phyloP scores from a whole-genome alignment of 1,140 invertebrate genomes.

The Pseudoatta argentina region DNA sequence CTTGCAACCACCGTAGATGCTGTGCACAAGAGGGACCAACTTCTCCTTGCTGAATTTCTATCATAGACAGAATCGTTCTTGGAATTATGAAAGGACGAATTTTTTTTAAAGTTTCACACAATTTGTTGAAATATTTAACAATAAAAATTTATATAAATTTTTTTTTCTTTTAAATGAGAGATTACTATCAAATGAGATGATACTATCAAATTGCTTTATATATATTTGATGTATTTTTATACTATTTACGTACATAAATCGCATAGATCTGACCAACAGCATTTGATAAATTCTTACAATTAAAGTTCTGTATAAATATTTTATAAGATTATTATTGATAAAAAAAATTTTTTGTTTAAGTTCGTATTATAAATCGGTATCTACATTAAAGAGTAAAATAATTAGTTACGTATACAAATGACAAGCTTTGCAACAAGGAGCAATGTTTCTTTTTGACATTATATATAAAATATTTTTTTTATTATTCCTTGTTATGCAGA shows the following conservation, averaged over 20 bases:
- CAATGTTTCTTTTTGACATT: conserved; percentile 16
- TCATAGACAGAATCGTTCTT: not conserved
- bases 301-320: not conserved
- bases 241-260: too few relatives aligned
- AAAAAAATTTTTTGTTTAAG: not conserved
- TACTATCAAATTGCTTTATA: not conserved
- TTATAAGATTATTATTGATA: not conserved
- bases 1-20: conserved; percentile 68
- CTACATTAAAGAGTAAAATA: not conserved
- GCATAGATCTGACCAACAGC: not conserved
- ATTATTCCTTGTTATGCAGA: conserved; percentile 13
- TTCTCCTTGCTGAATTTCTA: conserved; percentile 51
- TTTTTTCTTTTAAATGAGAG: not conserved
- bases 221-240: not conserved
- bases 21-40: conserved; percentile 58
- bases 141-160: conserved; percentile 16
- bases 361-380: not conserved
- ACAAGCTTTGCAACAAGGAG: conserved; percentile 1
- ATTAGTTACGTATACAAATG: not conserved
- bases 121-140: not conserved
- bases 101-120: conserved; percentile 17
- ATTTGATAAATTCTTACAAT: not conserved
- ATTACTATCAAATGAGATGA: too few relatives aligned
- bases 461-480: not conserved
- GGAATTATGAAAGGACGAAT: not conserved